Base-by-base conservation (phyloP, 2,113 vertebrate species). In the Salvelinus namaycush region DNA sequence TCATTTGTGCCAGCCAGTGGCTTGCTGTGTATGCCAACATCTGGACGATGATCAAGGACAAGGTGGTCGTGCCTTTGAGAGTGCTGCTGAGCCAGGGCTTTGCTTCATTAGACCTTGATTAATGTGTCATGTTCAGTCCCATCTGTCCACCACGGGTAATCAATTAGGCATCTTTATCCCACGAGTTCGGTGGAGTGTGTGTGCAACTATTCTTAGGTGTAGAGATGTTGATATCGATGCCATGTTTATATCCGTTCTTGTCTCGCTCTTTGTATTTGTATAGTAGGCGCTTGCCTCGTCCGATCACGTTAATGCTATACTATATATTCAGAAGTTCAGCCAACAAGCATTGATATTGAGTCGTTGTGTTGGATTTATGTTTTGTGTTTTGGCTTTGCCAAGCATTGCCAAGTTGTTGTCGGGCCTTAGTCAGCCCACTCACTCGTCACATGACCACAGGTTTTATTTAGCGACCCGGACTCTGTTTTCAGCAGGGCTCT, bases 401-500 rank as follows among this genome's bases (percentile, higher is more conserved):
- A 11, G 48, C 13, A 49, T 26, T 66, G 62, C 27, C n/a, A 48
- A 24, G 75, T 83, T 86, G 84, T 86, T 89, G 87, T 83, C 51
- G 71, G 72, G 71, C 75, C 73, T 69, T 62, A 73, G 49, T 76
- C 73, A 79, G 70, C 81, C 83, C 76, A 71, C 64, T 7, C 24
- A 11, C 76, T 12, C 75, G 5, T 89, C 84, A 84, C 81, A 82
- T 85, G 87, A 82, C 84, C 44, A 5, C 72, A 79, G 31, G 29
- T 73, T 87, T 80, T 87, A 91, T 90, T 87, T 84, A 88, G 84
- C 65, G 20, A 22, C 74, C 74, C 60, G 76, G 68, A 34, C 34
- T 34, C 31, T 34, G 6, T 34, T 34, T 34, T 34, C 34, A 8
- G 34, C 34, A 34, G 69, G 81, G 76, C 44, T 86, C 82, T 24